phyloP scores from a whole-genome alignment of 2,113 vertebrate species.

The Colius striatus region DNA sequence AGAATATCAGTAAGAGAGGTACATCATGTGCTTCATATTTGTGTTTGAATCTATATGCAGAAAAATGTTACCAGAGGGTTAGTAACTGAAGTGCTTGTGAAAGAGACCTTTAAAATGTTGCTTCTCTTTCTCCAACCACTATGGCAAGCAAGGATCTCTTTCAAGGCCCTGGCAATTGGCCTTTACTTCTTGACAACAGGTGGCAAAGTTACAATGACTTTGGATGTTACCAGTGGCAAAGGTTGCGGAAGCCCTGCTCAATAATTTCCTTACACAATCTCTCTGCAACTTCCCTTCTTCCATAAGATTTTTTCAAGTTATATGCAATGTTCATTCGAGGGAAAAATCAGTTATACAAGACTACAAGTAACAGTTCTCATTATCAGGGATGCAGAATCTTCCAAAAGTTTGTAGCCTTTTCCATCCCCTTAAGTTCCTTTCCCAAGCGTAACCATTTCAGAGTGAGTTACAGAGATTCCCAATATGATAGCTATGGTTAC shows the following conservation, averaged over 20 bases:
- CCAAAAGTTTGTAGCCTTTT: not conserved
- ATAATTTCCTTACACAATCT: not conserved
- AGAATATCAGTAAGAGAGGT: not conserved
- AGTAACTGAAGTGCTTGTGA: too few relatives aligned
- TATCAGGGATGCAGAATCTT: not conserved
- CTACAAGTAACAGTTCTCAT: too few relatives aligned
- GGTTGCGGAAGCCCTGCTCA: not conserved
- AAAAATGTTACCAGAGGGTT: not conserved
- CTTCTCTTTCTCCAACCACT: not conserved
- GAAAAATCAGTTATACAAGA: not conserved
- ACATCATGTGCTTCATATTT: fast-evolving
- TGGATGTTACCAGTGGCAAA: not conserved
- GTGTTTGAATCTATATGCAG: not conserved
- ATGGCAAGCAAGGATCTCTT: not conserved
- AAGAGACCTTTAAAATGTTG: fast-evolving
- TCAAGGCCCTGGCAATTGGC: not conserved
- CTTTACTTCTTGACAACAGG: fast-evolving
- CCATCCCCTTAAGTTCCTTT: not conserved
- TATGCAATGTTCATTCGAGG: not conserved
- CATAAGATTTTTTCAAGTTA: not conserved
- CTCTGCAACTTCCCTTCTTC: not conserved
- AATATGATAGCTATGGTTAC: not conserved
- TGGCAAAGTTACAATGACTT: not conserved
- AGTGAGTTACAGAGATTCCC: not conserved
- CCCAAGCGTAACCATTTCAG: not conserved